phyloP scores from a whole-genome alignment of 2,113 vertebrate species.

The Tychaedon coryphoeus region DNA sequence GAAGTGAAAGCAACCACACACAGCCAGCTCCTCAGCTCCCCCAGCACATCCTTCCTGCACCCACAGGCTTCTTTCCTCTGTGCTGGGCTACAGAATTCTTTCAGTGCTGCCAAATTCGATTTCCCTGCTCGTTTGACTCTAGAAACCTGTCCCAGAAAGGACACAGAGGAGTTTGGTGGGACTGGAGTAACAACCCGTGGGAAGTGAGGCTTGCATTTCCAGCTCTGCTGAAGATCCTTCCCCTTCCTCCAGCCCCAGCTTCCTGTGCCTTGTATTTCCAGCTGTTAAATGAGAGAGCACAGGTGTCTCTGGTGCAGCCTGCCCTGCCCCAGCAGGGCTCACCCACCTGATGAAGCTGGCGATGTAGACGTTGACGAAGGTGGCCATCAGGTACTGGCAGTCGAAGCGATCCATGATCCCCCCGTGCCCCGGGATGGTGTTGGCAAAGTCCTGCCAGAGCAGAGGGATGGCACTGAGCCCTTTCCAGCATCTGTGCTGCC shows the following conservation, averaged over 20 bases:
- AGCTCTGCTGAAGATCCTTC: not conserved
- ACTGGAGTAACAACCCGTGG: not conserved
- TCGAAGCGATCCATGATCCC: constrained; percentile 99
- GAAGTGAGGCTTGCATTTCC: not conserved
- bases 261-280: not conserved
- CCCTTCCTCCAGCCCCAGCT: not conserved
- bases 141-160: not conserved
- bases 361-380: constrained; percentile 98
- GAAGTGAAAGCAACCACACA: not conserved
- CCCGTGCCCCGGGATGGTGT: constrained; percentile 95
- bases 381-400: constrained; percentile 99
- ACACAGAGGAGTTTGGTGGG: not conserved
- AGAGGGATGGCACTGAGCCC: not conserved
- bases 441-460: constrained; percentile 88
- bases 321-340: not conserved
- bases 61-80: not conserved
- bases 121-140: not conserved
- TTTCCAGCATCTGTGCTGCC: rapidly evolving
- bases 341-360: constrained; percentile 96
- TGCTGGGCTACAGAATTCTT: not conserved
- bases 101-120: not conserved
- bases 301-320: not conserved
- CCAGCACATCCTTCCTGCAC: not conserved
- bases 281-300: not conserved
- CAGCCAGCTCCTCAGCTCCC: not conserved